Evolutionary conservation across 1,140 invertebrate species (phyloP).

Genomic region (Trichogramma pretiosum): DNA sequence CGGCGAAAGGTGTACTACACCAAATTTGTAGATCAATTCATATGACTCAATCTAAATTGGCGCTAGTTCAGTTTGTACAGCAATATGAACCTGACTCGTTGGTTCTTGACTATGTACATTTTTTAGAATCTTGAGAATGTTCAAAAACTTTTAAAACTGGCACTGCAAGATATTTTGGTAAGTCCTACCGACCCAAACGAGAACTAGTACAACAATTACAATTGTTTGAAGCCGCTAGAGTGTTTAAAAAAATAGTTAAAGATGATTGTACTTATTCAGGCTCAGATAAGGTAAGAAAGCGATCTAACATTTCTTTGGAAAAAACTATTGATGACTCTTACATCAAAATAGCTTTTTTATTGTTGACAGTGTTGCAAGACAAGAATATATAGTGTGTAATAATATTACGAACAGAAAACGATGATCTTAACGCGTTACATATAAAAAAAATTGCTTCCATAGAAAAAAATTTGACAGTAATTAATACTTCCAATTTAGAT

Average conservation of each 20-base stretch:
- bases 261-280: not conserved
- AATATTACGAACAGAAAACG: not conserved
- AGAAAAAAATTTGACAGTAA: not conserved
- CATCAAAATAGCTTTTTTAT: conserved; percentile 1
- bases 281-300: not conserved
- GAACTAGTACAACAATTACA: not conserved
- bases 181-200: not conserved
- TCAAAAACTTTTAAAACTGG: not conserved
- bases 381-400: not conserved
- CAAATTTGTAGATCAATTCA: conserved; percentile 2
- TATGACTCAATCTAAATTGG: not conserved
- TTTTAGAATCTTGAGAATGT: not conserved
- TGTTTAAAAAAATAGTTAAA: not conserved
- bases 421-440: not conserved
- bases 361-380: not conserved
- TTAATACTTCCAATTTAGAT: not conserved
- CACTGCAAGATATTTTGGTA: conserved; percentile 7
- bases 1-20: conserved; percentile 3
- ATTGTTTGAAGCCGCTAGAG: not conserved
- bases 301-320: conserved; percentile 3
- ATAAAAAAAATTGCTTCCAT: not conserved
- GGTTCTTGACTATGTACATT: not conserved
- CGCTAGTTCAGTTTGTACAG: not conserved
- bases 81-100: not conserved
- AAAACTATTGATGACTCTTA: not conserved